Conservation (phyloP, 1,140 invertebrate species). For the Temnothorax nylanderi region DNA sequence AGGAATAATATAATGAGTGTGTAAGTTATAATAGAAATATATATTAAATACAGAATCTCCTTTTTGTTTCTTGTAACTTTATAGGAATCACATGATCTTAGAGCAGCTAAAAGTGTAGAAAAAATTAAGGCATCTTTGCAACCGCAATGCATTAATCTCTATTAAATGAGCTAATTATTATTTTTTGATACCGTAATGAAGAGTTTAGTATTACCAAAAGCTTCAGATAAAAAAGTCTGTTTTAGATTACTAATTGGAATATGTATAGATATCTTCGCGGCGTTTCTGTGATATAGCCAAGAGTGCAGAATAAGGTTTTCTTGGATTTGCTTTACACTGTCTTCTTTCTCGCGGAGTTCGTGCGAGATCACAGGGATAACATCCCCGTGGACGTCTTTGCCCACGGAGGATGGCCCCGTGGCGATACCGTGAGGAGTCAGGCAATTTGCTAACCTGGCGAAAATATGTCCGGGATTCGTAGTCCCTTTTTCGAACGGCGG, state of each 20-base stretch:
- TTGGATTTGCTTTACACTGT: conserved; percentile 23
- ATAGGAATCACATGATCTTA: not conserved
- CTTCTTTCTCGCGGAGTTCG: conserved; percentile 24
- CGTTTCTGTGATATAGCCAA: not conserved
- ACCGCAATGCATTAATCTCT: not conserved
- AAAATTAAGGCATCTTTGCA: not conserved
- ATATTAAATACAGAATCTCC: not conserved
- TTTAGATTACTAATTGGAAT: not conserved
- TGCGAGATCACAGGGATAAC: conserved; percentile 74
- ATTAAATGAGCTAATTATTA: not conserved
- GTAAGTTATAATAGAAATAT: not conserved
- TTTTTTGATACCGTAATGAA: not conserved
- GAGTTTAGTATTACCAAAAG: not conserved
- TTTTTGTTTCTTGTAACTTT: not conserved
- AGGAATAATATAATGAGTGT: not conserved
- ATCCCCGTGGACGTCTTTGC: conserved; percentile 74
- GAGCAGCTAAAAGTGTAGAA: not conserved
- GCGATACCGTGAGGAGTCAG: conserved; percentile 70
- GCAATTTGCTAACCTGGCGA: conserved; percentile 84
- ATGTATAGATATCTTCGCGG: not conserved
- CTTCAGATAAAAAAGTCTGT: not conserved
- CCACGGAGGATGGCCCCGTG: conserved; percentile 68
- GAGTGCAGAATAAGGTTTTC: conserved; percentile 6
- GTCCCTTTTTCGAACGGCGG: conserved; percentile 24
- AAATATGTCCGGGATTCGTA: conserved; percentile 83